phyloP scores from a whole-genome alignment of 2,888 invertebrate species.

The Cantharis nigra region DNA sequence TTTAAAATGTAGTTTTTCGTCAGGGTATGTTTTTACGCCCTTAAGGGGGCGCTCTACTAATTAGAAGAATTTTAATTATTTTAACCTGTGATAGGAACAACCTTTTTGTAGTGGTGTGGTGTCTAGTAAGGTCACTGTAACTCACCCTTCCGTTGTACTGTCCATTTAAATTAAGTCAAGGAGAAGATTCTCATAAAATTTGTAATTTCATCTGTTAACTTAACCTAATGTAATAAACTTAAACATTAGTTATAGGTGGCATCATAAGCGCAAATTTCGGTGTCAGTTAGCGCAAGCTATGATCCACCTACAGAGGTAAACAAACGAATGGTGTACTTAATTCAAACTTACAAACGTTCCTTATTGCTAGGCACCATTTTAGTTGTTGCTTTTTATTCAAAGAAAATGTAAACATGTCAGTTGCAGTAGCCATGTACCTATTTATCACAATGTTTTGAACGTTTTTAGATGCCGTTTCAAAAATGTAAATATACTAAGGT shows the following conservation, averaged over 20 bases:
- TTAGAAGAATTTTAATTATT: conserved; percentile 11
- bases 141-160: background rate
- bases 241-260: background rate
- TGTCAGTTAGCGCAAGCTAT: background rate
- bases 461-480: background rate
- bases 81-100: conserved; percentile 20
- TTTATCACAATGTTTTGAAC: background rate
- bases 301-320: background rate
- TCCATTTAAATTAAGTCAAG: background rate
- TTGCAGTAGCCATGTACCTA: background rate
- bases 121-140: background rate
- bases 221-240: background rate
- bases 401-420: background rate
- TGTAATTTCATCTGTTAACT: background rate
- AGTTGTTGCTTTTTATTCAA: background rate
- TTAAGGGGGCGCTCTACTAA: background rate
- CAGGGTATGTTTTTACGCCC: background rate
- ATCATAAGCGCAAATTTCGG: background rate
- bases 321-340: background rate
- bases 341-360: background rate
- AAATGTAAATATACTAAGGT: background rate
- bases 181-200: background rate
- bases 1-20: background rate
- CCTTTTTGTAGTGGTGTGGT: conserved; percentile 3
- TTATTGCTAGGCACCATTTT: background rate